phyloP scores from a whole-genome alignment of 2,797 vertebrate genomes.

The Urosaurus nigricauda region DNA sequence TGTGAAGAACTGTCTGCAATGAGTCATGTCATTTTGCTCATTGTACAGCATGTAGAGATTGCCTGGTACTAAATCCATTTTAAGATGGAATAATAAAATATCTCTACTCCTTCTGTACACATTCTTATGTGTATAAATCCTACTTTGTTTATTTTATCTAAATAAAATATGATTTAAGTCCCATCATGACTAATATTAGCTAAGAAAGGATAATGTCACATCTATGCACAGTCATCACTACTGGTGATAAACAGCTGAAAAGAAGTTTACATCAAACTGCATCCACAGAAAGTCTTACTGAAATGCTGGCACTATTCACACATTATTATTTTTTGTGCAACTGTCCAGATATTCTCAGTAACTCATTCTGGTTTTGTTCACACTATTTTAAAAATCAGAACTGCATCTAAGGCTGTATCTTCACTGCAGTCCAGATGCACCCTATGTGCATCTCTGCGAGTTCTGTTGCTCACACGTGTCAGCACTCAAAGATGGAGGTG shows the following conservation, averaged over 20 bases:
- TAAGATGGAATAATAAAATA: not conserved
- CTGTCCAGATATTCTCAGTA: too few relatives aligned
- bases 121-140: too few relatives aligned
- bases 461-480: too few relatives aligned
- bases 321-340: too few relatives aligned
- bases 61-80: not conserved
- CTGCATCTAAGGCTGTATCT: too few relatives aligned
- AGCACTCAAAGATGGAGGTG: too few relatives aligned
- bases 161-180: not conserved
- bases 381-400: too few relatives aligned
- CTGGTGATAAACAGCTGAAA: not conserved
- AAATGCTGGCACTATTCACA: not conserved
- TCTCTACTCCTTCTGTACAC: not conserved
- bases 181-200: not conserved
- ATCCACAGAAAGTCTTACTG: not conserved
- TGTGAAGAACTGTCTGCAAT: not conserved
- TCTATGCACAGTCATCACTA: not conserved
- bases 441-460: too few relatives aligned
- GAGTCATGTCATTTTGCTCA: not conserved
- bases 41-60: not conserved
- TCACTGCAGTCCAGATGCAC: too few relatives aligned
- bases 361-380: too few relatives aligned
- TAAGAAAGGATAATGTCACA: not conserved
- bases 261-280: not conserved
- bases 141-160: not conserved